A percentile compares a stretch with the other conserved stretches of the same genome.
These are phyloP conservation scores for Cladopsammia gracilis DNA, from an alignment of 64 coral and sea anemone species.

Conservation along the genomic window DNA sequence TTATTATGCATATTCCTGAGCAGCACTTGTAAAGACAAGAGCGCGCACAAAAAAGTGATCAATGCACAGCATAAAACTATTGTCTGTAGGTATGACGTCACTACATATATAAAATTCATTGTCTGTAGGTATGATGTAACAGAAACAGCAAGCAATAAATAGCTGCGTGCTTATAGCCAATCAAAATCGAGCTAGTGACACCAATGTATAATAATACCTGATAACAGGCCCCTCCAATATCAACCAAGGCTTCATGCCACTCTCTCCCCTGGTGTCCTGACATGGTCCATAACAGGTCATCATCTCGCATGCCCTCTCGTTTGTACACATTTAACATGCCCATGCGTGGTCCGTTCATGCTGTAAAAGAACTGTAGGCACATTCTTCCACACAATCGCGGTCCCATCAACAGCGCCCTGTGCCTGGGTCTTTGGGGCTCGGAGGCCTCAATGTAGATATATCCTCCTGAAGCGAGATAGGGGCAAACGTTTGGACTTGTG, in stretches of 20 bases:
- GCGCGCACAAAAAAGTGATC: too few relatives aligned
- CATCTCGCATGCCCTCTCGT: constrained; percentile 56
- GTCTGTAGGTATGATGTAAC: too few relatives aligned
- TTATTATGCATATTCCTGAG: too few relatives aligned
- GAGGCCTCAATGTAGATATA: constrained; percentile 82
- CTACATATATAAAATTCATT: too few relatives aligned
- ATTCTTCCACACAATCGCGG: constrained; percentile 81
- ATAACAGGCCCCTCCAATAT: constrained; percentile 86
- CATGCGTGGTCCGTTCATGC: constrained; percentile 67
- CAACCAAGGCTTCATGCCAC: constrained; percentile 85
- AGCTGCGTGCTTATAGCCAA: too few relatives aligned
- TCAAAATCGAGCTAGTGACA: too few relatives aligned
- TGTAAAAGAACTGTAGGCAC: constrained; percentile 85
- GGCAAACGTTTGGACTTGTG: too few relatives aligned
- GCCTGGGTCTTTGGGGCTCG: not conserved
- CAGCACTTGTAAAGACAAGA: too few relatives aligned
- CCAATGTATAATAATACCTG: constrained; percentile 47
- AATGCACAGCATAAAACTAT: too few relatives aligned
- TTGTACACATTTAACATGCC: constrained; percentile 80
- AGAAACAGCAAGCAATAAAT: too few relatives aligned
- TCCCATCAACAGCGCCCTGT: constrained; percentile 60
- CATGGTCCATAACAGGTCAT: constrained; percentile 79
- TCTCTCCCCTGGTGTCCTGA: constrained; percentile 74
- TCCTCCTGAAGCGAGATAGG: constrained; percentile 37
- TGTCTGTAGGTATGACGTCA: too few relatives aligned